These are phyloP conservation scores for Micromys minutus DNA, from an alignment of 2,113 vertebrate species.

Conservation along the genomic window DNA sequence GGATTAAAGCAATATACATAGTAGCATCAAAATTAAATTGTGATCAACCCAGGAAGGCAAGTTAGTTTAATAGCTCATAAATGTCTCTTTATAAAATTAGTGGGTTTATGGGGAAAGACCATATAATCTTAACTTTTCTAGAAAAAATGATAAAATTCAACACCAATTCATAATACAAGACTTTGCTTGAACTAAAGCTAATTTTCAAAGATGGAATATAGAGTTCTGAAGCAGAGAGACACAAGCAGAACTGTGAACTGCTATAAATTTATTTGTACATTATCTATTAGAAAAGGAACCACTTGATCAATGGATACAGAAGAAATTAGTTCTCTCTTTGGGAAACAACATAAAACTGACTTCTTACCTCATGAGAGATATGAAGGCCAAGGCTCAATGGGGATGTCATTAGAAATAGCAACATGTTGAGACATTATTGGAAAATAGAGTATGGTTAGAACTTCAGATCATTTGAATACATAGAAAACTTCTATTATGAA, in stretches of 20 bases:
- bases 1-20: not conserved
- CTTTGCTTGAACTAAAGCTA: not conserved
- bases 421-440: not conserved
- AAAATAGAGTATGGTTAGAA: not conserved
- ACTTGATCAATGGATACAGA: not conserved
- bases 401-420: not conserved
- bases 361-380: not conserved
- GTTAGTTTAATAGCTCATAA: slow-evolving; percentile 12
- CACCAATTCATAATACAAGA: not conserved
- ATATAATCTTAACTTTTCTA: not conserved
- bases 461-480: not conserved
- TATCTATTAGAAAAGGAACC: not conserved
- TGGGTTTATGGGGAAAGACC: not conserved
- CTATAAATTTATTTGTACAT: not conserved
- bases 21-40: not conserved
- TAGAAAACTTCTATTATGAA: not conserved
- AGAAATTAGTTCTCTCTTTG: not conserved
- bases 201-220: not conserved
- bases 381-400: not conserved
- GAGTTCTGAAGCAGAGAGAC: not conserved
- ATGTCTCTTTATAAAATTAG: slow-evolving; percentile 29
- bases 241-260: not conserved
- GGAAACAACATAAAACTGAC: not conserved
- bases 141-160: not conserved
- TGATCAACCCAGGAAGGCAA: slow-evolving; percentile 23